A percentile compares a stretch with the other conserved stretches of the same genome.
Evolutionary conservation across 2,797 vertebrate genomes (phyloP).

Genomic region (Acanthurus leucopareius): DNA sequence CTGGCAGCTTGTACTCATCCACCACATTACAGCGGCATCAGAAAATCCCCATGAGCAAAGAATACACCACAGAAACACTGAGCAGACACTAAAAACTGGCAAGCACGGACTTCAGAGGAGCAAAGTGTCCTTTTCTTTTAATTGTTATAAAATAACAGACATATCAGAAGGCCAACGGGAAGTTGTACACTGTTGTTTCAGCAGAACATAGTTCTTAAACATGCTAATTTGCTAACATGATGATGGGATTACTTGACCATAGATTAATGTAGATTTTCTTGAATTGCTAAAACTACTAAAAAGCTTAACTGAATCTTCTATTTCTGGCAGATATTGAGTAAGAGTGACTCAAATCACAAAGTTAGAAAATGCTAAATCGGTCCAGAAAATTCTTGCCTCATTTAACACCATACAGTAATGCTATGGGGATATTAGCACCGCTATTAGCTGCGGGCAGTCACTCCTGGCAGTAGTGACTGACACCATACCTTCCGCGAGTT

Average conservation of each 20-base stretch:
- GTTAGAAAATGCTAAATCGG: constrained; percentile 7
- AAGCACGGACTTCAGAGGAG: constrained; percentile 6
- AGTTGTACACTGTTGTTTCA: constrained; percentile 3
- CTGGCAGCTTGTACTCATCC: constrained; percentile 78
- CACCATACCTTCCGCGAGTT: constrained; percentile 78
- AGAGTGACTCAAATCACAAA: constrained; percentile 8
- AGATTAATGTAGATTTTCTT: background rate
- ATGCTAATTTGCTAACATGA: constrained; percentile 54
- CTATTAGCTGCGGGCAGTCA: constrained; percentile 64
- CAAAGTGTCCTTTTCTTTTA: constrained; percentile 15
- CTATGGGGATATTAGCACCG: constrained; percentile 62
- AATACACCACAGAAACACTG: constrained; percentile 55
- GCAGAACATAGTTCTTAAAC: constrained; percentile 24
- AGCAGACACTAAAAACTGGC: constrained; percentile 41
- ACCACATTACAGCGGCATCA: constrained; percentile 71
- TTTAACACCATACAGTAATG: constrained; percentile 62
- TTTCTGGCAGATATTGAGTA: constrained; percentile 1
- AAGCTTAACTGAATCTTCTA: background rate
- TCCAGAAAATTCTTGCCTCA: constrained; percentile 54
- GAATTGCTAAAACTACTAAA: background rate
- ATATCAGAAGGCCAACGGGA: background rate
- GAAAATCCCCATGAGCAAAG: constrained; percentile 67
- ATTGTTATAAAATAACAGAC: constrained; percentile 5
- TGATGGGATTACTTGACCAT: background rate
- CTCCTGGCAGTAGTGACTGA: constrained; percentile 69